These are phyloP conservation scores for Stenoptilia bipunctidactyla DNA, from an alignment of 2,888 invertebrate species.

Conservation along the genomic window DNA sequence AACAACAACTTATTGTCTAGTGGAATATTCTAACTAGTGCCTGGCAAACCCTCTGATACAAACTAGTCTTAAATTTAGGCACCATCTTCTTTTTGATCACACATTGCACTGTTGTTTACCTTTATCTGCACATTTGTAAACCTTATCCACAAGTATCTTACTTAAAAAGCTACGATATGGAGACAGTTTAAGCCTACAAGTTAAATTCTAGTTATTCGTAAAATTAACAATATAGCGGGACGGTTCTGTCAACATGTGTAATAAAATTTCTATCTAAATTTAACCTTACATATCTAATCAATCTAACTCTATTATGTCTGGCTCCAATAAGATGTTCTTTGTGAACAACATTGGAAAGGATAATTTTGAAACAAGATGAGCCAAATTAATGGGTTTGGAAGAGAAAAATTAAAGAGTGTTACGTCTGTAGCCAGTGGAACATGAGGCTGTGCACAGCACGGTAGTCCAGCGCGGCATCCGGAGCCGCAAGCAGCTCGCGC, in stretches of 20 bases:
- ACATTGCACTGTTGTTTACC: too few relatives aligned
- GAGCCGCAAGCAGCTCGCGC: conserved; percentile 51
- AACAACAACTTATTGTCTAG: conserved; percentile 67
- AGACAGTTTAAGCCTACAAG: conserved; percentile 2
- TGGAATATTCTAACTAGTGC: conserved; percentile 35
- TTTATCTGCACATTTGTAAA: too few relatives aligned
- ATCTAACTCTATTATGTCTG: conserved; percentile 23
- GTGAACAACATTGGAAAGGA: neutral
- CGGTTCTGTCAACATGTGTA: conserved; percentile 24
- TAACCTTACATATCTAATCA: neutral
- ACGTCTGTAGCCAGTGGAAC: conserved; percentile 68
- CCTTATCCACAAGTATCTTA: too few relatives aligned
- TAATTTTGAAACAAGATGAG: neutral
- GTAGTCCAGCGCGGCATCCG: conserved; percentile 59
- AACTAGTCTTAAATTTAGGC: too few relatives aligned
- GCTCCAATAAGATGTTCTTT: conserved; percentile 11
- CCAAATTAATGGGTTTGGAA: neutral
- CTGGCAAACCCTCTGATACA: neutral
- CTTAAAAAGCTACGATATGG: too few relatives aligned
- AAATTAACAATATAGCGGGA: conserved; percentile 45
- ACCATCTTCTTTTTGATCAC: too few relatives aligned
- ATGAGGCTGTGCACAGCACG: conserved; percentile 64
- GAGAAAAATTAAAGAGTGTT: conserved; percentile 24
- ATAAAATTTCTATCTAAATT: neutral
- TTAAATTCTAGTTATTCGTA: conserved; percentile 5